Evolutionary conservation across 1,140 invertebrate species (phyloP).

Genomic region (Leptinotarsa texana): DNA sequence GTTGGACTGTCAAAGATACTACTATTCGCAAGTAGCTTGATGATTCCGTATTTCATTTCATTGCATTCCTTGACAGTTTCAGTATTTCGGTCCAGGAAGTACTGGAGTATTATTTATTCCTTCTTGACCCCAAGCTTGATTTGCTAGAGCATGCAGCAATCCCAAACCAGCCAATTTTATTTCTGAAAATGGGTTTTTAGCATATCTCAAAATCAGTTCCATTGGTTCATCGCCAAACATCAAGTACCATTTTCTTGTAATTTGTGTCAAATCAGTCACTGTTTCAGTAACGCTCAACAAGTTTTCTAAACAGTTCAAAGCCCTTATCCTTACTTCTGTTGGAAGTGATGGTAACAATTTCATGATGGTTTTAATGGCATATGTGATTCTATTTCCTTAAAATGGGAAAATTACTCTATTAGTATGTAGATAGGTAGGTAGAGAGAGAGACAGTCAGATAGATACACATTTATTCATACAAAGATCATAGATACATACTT

Average conservation of each 20-base stretch:
- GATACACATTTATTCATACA: no score
- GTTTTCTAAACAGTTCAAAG: slow-evolving; percentile 64
- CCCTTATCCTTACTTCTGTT: slow-evolving; percentile 64
- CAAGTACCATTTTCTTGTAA: slow-evolving; percentile 62
- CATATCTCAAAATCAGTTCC: slow-evolving; percentile 60
- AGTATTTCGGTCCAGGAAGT: slow-evolving; percentile 70
- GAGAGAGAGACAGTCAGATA: no score
- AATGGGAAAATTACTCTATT: neutral
- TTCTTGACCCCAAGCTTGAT: slow-evolving; percentile 67
- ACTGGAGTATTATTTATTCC: slow-evolving; percentile 63
- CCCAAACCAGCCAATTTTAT: slow-evolving; percentile 61
- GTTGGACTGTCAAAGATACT: slow-evolving; percentile 67
- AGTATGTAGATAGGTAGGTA: neutral
- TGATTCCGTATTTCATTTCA: slow-evolving; percentile 73
- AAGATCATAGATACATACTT: no score
- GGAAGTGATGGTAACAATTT: slow-evolving; percentile 62
- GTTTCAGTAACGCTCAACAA: slow-evolving; percentile 53
- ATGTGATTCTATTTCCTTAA: slow-evolving; percentile 55
- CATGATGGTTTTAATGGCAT: slow-evolving; percentile 60
- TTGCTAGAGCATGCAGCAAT: slow-evolving; percentile 59
- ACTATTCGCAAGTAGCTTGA: slow-evolving; percentile 67
- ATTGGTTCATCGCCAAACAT: slow-evolving; percentile 60
- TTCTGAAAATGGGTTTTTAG: slow-evolving; percentile 68
- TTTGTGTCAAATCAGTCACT: slow-evolving; percentile 35
- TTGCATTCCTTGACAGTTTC: slow-evolving; percentile 74